Percentiles rank a stretch among this genome's conserved stretches.
These are phyloP conservation scores for Argynnis bischoffii DNA, from an alignment of 2,888 invertebrate genomes.

Conservation along the genomic window DNA sequence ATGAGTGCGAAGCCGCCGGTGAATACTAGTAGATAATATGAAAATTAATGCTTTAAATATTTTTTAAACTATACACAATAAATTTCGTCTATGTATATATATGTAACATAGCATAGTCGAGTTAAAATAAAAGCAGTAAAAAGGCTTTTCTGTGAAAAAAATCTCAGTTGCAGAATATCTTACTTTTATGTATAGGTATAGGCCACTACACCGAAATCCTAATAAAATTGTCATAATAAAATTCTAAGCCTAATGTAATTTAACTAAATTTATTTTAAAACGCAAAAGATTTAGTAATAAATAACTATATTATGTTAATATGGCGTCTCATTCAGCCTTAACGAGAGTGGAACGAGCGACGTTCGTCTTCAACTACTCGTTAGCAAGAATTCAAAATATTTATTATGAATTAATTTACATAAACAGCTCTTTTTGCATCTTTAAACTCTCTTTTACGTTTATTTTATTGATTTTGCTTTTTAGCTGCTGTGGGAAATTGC, in stretches of 20 bases:
- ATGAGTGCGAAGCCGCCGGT: too few species aligned
- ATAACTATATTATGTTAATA: constrained; percentile 23
- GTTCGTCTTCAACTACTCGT: constrained; percentile 25
- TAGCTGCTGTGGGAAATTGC: neutral
- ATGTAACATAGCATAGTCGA: too few species aligned
- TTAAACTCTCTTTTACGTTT: neutral
- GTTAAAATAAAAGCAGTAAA: too few species aligned
- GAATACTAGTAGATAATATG: too few species aligned
- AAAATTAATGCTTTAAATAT: too few species aligned
- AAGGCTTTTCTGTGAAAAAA: too few species aligned
- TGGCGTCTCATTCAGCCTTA: constrained; percentile 18
- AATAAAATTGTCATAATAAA: too few species aligned
- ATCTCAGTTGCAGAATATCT: too few species aligned
- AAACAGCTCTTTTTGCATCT: constrained; percentile 10
- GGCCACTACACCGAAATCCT: too few species aligned
- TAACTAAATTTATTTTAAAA: constrained; percentile 1
- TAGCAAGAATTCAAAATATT: constrained; percentile 23
- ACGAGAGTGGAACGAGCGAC: constrained; percentile 24
- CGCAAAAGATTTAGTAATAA: constrained; percentile 12
- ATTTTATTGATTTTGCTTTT: neutral
- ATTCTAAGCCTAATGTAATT: neutral
- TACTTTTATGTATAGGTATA: too few species aligned
- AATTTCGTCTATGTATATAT: too few species aligned
- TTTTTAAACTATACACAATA: too few species aligned
- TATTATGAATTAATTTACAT: constrained; percentile 25